These are phyloP conservation scores for Lordiphosa fenestrarum DNA, from an alignment of 2,888 invertebrate genomes.

Conservation along the genomic window DNA sequence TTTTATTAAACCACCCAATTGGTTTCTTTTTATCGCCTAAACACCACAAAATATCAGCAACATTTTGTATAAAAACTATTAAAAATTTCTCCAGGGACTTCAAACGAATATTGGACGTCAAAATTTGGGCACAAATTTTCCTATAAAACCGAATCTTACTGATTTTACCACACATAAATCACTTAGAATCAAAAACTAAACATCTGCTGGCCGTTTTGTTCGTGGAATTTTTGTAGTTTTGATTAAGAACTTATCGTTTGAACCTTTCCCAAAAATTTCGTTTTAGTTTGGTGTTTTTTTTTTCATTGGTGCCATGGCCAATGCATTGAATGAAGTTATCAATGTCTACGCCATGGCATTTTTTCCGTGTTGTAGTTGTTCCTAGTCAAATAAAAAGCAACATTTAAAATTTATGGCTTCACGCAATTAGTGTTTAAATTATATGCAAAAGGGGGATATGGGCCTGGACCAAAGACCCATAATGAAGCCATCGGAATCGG, in stretches of 20 bases:
- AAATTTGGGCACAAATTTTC: too few relatives aligned
- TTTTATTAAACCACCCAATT: too few relatives aligned
- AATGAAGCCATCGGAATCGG: conserved; percentile 55
- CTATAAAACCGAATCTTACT: too few relatives aligned
- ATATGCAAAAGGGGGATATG: conserved; percentile 64
- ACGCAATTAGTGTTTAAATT: conserved; percentile 76
- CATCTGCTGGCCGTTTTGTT: too few relatives aligned
- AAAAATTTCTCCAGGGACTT: too few relatives aligned
- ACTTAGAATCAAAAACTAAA: too few relatives aligned
- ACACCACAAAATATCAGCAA: too few relatives aligned
- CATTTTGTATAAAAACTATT: too few relatives aligned
- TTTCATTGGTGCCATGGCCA: conserved; percentile 44
- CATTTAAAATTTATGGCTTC: conserved; percentile 72
- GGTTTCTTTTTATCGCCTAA: too few relatives aligned
- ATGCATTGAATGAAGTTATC: conserved; percentile 69
- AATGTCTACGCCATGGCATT: conserved; percentile 31
- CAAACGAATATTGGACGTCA: too few relatives aligned
- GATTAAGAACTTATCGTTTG: background rate
- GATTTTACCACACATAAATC: too few relatives aligned
- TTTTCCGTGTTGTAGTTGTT: conserved; percentile 13
- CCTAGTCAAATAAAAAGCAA: conserved; percentile 50
- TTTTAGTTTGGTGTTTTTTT: conserved; percentile 25
- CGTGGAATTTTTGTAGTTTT: too few relatives aligned
- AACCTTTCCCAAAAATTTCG: conserved; percentile 33
- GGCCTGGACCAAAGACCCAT: conserved; percentile 33